These are phyloP conservation scores for Tychaedon coryphoeus DNA, from an alignment of 2,113 vertebrate genomes.

Conservation along the genomic window DNA sequence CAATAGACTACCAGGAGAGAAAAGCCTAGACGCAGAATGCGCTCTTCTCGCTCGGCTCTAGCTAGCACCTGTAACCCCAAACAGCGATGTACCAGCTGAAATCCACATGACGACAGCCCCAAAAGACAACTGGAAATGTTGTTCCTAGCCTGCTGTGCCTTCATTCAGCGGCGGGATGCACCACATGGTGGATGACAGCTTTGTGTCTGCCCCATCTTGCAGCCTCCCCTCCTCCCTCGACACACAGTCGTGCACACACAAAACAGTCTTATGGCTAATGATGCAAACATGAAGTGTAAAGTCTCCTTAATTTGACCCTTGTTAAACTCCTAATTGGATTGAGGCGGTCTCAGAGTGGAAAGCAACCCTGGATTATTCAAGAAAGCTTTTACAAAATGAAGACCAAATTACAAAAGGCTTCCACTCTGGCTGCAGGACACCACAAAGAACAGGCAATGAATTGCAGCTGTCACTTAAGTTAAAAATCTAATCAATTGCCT, in stretches of 20 bases:
- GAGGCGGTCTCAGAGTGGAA: conserved; percentile 77
- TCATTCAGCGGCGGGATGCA: conserved; percentile 68
- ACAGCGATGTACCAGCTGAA: conserved; percentile 72
- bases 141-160: conserved; percentile 77
- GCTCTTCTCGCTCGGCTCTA: conserved; percentile 57
- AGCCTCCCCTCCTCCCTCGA: conserved; percentile 57
- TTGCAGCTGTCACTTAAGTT: conserved; percentile 80
- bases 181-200: conserved; percentile 73
- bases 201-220: conserved; percentile 62
- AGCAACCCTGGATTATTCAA: conserved; percentile 80
- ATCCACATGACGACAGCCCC: conserved; percentile 70
- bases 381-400: conserved; percentile 76
- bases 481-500: conserved; percentile 81
- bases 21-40: conserved; percentile 7
- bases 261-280: conserved; percentile 76
- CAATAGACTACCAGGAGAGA: conserved; percentile 66
- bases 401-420: conserved; percentile 77
- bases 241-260: conserved; percentile 65
- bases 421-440: conserved; percentile 73
- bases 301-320: conserved; percentile 91
- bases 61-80: conserved; percentile 81
- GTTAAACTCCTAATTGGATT: conserved; percentile 95
- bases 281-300: conserved; percentile 86
- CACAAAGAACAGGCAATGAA: conserved; percentile 75
- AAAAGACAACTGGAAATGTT: conserved; percentile 78